phyloP scores from a whole-genome alignment of 2,113 vertebrate genomes.

The Calyptommatus sinebrachiatus region DNA sequence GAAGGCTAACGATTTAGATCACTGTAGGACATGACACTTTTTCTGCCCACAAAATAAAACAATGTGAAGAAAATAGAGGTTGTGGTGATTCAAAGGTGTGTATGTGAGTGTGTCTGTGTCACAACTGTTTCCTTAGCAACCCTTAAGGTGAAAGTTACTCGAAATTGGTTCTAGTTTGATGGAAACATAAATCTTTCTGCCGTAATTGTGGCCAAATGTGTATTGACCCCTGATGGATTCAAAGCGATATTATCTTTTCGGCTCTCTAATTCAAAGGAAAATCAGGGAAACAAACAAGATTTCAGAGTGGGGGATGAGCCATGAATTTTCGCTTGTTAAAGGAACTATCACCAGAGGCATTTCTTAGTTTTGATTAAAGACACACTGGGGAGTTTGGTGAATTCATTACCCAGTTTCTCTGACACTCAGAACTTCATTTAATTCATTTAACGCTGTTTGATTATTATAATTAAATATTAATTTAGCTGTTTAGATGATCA shows the following conservation, averaged over 20 bases:
- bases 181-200: not conserved
- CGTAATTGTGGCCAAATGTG: accelerated
- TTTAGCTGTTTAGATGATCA: too few relatives aligned
- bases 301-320: too few relatives aligned
- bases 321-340: not conserved
- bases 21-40: accelerated
- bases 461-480: not conserved
- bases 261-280: not conserved
- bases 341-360: not conserved
- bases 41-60: conserved; percentile 35
- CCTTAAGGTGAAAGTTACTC: not conserved
- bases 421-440: not conserved
- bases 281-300: not conserved
- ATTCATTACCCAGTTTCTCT: not conserved
- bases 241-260: not conserved
- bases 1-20: not conserved
- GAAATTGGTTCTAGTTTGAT: not conserved
- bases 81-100: not conserved
- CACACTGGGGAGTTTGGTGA: not conserved
- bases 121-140: conserved; percentile 38
- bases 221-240: not conserved
- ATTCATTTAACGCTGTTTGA: not conserved
- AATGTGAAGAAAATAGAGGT: conserved; percentile 6
- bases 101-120: too few relatives aligned
- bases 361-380: not conserved